These are phyloP conservation scores for Zenarchopterus dispar DNA, from an alignment of 2,797 vertebrate species.

Conservation along the genomic window DNA sequence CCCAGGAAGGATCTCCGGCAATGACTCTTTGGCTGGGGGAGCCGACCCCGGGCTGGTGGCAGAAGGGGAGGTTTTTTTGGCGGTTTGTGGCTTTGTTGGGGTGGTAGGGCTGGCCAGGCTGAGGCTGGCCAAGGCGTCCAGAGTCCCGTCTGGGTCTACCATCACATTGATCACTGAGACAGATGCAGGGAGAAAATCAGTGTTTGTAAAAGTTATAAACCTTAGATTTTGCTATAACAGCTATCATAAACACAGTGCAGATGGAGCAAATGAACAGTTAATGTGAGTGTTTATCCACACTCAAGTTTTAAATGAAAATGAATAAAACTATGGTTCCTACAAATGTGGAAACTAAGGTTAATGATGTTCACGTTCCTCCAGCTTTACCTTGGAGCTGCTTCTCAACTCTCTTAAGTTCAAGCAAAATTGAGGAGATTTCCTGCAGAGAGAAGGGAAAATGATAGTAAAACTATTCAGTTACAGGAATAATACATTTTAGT, in stretches of 20 bases:
- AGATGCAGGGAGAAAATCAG: background rate
- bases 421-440: slow-evolving; percentile 96
- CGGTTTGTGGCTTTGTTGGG: slow-evolving; percentile 73
- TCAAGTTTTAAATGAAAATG: too few species aligned
- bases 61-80: slow-evolving; percentile 45
- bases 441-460: slow-evolving; percentile 55
- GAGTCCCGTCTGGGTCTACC: slow-evolving; percentile 96
- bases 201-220: background rate
- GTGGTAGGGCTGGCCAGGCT: slow-evolving; percentile 85
- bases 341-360: too few species aligned
- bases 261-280: too few species aligned
- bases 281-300: too few species aligned
- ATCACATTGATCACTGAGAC: slow-evolving; percentile 93
- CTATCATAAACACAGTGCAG: background rate
- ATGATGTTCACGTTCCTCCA: too few species aligned
- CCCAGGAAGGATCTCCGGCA: slow-evolving; percentile 69
- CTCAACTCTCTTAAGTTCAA: slow-evolving; percentile 94
- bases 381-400: slow-evolving; percentile 94
- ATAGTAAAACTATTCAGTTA: background rate
- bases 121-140: slow-evolving; percentile 92
- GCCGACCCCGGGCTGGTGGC: slow-evolving; percentile 77
- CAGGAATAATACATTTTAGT: background rate
- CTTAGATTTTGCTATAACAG: background rate
- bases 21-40: slow-evolving; percentile 63
- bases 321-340: too few species aligned